Percentiles rank a stretch among this genome's conserved stretches.
phyloP scores from a whole-genome alignment of 2,113 vertebrate species.

The Pandion haliaetus region DNA sequence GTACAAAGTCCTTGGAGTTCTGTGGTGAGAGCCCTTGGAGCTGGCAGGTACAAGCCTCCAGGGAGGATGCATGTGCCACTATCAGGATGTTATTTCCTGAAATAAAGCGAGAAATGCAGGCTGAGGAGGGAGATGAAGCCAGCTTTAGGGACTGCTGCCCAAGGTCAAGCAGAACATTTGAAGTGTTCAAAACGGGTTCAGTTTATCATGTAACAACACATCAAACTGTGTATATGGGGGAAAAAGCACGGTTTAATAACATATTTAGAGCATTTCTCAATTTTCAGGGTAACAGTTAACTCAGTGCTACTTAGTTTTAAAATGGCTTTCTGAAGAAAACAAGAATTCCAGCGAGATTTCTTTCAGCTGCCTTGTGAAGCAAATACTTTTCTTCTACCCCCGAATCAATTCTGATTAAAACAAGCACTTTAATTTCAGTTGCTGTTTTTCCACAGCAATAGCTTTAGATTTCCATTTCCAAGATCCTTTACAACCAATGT shows the following conservation, averaged over 20 bases:
- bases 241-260: neutral
- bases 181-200: neutral
- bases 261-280: fast-evolving
- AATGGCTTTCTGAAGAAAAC: neutral
- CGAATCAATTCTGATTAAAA: neutral
- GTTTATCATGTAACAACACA: fast-evolving
- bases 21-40: conserved; percentile 93
- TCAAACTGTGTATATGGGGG: fast-evolving
- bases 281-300: neutral
- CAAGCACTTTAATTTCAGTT: neutral
- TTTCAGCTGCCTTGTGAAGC: neutral
- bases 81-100: conserved; percentile 94
- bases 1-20: conserved; percentile 97
- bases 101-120: neutral
- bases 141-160: neutral
- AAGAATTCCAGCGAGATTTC: neutral
- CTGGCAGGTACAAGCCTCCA: conserved; percentile 97
- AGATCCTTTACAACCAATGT: neutral
- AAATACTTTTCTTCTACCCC: neutral
- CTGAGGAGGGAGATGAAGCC: neutral
- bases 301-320: neutral
- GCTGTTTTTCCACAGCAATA: neutral
- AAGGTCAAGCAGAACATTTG: neutral
- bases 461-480: neutral
- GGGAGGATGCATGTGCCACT: conserved; percentile 95